A percentile compares a stretch with the other conserved stretches of the same genome.
phyloP scores from a whole-genome alignment of 2,797 vertebrate genomes.

The Silurus aristotelis region DNA sequence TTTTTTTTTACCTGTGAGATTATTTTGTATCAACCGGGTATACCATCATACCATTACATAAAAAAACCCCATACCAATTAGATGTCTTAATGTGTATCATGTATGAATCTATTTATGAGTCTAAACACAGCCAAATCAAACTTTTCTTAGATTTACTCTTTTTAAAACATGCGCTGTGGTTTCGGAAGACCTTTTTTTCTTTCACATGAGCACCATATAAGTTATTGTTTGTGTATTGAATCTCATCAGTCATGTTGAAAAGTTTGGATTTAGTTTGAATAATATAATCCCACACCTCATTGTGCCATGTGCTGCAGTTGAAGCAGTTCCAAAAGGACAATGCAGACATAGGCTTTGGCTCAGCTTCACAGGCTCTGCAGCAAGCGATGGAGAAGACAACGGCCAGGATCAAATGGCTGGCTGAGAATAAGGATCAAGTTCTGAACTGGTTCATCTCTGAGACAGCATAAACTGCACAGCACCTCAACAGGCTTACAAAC shows the following conservation, averaged over 20 bases:
- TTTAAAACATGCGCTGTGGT: background rate
- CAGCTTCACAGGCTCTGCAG: slow-evolving; percentile 81
- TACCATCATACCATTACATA: background rate
- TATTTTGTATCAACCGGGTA: background rate
- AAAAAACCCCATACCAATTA: background rate
- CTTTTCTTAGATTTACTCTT: background rate
- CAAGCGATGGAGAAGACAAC: slow-evolving; percentile 88
- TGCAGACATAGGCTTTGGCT: slow-evolving; percentile 81
- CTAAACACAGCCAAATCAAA: background rate
- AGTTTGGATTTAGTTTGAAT: background rate
- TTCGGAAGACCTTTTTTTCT: background rate
- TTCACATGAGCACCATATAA: background rate
- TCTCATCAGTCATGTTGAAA: background rate
- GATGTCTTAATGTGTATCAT: background rate
- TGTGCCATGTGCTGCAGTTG: slow-evolving; percentile 69
- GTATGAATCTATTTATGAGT: background rate
- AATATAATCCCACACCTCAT: background rate
- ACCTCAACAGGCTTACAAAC: background rate
- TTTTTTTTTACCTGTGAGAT: background rate
- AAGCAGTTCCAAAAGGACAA: slow-evolving; percentile 83
- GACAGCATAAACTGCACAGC: slow-evolving; percentile 51
- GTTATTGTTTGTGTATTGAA: background rate
- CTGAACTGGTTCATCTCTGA: slow-evolving; percentile 75
- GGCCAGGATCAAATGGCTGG: slow-evolving; percentile 89
- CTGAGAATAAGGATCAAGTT: slow-evolving; percentile 74